These are phyloP conservation scores for Cyclopterus lumpus DNA, from an alignment of 2,797 vertebrate genomes.

Conservation along the genomic window DNA sequence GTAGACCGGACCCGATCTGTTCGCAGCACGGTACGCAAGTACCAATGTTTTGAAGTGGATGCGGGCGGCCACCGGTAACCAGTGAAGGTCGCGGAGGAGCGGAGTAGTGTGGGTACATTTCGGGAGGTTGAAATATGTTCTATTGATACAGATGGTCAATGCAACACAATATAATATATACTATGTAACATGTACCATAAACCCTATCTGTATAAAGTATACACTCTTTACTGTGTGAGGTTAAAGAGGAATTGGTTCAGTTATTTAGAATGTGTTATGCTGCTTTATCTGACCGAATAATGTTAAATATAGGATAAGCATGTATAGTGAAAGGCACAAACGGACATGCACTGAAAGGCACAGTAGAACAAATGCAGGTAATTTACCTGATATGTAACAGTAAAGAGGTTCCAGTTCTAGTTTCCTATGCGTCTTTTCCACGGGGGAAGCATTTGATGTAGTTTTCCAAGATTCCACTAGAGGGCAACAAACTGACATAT, in stretches of 20 bases:
- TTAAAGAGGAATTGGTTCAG: background rate
- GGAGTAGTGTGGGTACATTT: too few relatives aligned
- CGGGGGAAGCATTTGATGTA: background rate
- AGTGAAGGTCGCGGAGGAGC: too few relatives aligned
- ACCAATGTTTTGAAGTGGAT: too few relatives aligned
- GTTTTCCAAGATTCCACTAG: slow-evolving; percentile 42
- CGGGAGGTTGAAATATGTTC: too few relatives aligned
- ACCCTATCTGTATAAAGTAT: background rate
- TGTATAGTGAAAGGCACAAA: background rate
- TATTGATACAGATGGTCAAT: background rate
- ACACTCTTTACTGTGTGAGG: background rate
- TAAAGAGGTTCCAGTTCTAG: background rate
- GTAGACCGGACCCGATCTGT: too few relatives aligned
- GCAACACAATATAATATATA: background rate
- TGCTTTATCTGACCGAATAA: background rate
- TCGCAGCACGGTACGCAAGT: too few relatives aligned
- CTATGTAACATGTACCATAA: background rate
- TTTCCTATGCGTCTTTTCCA: background rate
- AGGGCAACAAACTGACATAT: slow-evolving; percentile 58
- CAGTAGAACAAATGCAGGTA: background rate
- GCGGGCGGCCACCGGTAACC: too few relatives aligned
- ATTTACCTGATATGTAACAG: background rate
- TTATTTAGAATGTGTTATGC: background rate
- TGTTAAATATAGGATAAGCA: background rate
- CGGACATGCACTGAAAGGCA: background rate